Conservation (phyloP, 2,797 vertebrate genomes). For the Darevskia mixta region DNA sequence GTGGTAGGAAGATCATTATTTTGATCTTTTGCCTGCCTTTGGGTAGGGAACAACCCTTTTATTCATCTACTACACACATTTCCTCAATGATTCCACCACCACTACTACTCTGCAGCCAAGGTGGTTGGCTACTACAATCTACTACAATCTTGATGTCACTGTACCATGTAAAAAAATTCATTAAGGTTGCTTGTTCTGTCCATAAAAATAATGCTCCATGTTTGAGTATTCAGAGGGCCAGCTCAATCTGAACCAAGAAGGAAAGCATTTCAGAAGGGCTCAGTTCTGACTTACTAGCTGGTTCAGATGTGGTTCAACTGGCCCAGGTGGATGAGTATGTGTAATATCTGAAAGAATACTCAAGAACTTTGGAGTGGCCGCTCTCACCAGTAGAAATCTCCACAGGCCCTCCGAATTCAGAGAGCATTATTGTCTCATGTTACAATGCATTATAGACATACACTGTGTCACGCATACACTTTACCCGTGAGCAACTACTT, state of each 20-base stretch:
- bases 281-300: background rate
- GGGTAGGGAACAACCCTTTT: background rate
- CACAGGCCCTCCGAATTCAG: background rate
- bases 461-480: background rate
- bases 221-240: too few relatives aligned
- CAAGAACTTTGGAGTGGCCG: too few relatives aligned
- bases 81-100: too few relatives aligned
- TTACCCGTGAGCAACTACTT: background rate
- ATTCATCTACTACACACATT: background rate
- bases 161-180: too few relatives aligned
- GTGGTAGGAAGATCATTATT: background rate
- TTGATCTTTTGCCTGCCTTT: background rate
- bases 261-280: too few relatives aligned
- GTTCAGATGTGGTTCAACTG: background rate
- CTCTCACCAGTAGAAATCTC: too few relatives aligned
- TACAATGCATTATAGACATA: background rate
- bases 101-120: background rate
- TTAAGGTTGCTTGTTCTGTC: too few relatives aligned
- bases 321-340: too few relatives aligned
- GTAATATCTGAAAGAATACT: background rate
- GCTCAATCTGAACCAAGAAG: too few relatives aligned
- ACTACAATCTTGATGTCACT: too few relatives aligned
- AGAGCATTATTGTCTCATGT: background rate
- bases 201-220: too few relatives aligned
- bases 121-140: too few relatives aligned